Conservation (phyloP, 2,797 vertebrate genomes). For the Cyclura pinguis region DNA sequence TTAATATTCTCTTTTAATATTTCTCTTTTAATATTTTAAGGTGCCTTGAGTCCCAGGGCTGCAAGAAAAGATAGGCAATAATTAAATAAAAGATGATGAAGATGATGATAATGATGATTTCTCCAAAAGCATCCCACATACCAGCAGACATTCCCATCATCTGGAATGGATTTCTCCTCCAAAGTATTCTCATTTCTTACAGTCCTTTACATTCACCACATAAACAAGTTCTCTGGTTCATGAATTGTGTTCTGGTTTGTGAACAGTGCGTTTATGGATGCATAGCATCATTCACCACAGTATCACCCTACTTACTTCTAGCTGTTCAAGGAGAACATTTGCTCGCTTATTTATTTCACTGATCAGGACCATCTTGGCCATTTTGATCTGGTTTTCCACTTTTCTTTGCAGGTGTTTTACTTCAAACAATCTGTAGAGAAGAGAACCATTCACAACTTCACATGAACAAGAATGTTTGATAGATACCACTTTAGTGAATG, state of each 20-base stretch:
- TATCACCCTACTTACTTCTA: conserved; percentile 88
- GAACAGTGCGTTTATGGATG: conserved; percentile 42
- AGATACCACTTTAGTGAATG: not conserved
- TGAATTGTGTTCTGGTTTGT: not conserved
- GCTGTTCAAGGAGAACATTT: conserved; percentile 95
- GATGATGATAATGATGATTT: not conserved
- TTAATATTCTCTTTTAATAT: not conserved
- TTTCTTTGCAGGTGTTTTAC: conserved; percentile 94
- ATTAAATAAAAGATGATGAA: no score
- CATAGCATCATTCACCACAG: conserved; percentile 24
- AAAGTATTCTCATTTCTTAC: not conserved
- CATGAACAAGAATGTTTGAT: not conserved
- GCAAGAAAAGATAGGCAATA: not conserved
- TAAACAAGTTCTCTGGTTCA: conserved; percentile 18
- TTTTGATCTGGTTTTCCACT: conserved; percentile 99
- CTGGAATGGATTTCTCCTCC: not conserved
- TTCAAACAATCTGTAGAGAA: conserved; percentile 87
- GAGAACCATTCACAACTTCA: not conserved
- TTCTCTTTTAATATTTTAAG: not conserved
- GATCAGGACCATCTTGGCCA: conserved; percentile 98
- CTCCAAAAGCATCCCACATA: not conserved
- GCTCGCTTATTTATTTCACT: conserved; percentile 97
- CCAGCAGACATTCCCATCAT: not conserved
- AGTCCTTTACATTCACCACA: not conserved
- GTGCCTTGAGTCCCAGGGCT: not conserved